Conservation (phyloP, 2,113 vertebrate species). For the Garra rufa region DNA sequence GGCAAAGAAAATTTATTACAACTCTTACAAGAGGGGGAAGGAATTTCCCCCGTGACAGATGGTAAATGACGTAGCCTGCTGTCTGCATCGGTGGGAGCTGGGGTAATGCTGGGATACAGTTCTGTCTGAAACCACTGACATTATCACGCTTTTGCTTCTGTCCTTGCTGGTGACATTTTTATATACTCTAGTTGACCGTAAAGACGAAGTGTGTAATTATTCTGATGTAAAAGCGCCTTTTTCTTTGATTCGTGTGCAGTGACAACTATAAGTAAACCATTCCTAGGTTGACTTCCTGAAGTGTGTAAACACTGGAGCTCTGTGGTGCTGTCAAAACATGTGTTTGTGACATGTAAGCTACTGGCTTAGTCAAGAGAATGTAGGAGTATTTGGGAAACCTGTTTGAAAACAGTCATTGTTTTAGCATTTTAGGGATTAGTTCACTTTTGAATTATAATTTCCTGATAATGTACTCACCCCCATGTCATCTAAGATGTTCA, state of each 20-base stretch:
- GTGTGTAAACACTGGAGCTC: background rate
- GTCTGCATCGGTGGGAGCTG: slow-evolving; percentile 45
- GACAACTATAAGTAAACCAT: slow-evolving; percentile 1
- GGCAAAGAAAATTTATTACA: slow-evolving; percentile 20
- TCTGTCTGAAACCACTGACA: slow-evolving; percentile 33
- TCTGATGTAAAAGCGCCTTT: background rate
- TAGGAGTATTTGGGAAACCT: background rate
- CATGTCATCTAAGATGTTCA: no score
- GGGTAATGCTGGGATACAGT: slow-evolving; percentile 37
- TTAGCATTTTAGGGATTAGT: background rate
- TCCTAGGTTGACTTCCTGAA: background rate
- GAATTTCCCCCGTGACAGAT: slow-evolving; percentile 68
- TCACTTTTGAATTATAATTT: no score
- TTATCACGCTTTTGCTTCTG: background rate
- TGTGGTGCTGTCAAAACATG: background rate
- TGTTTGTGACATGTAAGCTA: background rate
- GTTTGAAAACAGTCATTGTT: background rate
- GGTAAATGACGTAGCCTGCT: slow-evolving; percentile 52
- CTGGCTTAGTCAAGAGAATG: background rate
- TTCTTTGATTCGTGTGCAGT: background rate
- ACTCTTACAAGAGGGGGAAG: slow-evolving; percentile 39
- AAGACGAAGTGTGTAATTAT: background rate
- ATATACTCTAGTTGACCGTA: background rate
- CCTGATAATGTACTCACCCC: no score
- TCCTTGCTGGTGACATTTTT: background rate